phyloP scores from a whole-genome alignment of 2,888 invertebrate species.

The Cataglyphis albicans region DNA sequence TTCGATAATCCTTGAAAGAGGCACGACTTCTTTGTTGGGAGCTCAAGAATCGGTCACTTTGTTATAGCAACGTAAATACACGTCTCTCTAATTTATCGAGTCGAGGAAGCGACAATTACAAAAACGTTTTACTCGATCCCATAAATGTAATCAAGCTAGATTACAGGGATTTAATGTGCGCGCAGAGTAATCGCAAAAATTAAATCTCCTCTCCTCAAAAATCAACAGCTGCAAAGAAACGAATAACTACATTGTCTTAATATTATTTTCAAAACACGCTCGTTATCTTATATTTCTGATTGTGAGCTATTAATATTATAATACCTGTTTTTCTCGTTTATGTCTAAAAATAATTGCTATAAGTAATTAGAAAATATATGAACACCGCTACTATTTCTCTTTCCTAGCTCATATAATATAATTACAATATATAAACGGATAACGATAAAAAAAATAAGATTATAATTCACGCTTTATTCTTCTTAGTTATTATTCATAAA shows the following conservation, averaged over 20 bases:
- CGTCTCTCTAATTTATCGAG: not conserved
- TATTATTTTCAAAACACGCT: not conserved
- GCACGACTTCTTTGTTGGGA: constrained; percentile 33
- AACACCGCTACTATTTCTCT: not conserved
- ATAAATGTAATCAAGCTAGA: not conserved
- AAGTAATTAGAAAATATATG: not conserved
- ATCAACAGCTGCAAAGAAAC: not conserved
- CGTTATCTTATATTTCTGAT: not conserved
- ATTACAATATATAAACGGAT: constrained; percentile 32
- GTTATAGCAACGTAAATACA: not conserved
- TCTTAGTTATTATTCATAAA: constrained; percentile 18
- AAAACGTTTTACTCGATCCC: not conserved
- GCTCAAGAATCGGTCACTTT: constrained; percentile 27
- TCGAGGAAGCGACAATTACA: not conserved
- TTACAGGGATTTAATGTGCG: not conserved
- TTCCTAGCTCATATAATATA: constrained; percentile 5
- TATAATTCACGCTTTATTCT: constrained; percentile 19
- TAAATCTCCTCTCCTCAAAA: too few species aligned
- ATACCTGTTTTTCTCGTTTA: not conserved
- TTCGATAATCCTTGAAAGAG: constrained; percentile 40
- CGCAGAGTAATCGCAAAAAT: not conserved
- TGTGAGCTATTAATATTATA: not conserved
- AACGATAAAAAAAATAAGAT: constrained; percentile 23
- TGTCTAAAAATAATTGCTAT: not conserved
- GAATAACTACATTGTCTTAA: not conserved